A percentile compares a stretch with the other conserved stretches of the same genome.
phyloP scores from a whole-genome alignment of 2,888 invertebrate species.

The Luffia ferchaultella region DNA sequence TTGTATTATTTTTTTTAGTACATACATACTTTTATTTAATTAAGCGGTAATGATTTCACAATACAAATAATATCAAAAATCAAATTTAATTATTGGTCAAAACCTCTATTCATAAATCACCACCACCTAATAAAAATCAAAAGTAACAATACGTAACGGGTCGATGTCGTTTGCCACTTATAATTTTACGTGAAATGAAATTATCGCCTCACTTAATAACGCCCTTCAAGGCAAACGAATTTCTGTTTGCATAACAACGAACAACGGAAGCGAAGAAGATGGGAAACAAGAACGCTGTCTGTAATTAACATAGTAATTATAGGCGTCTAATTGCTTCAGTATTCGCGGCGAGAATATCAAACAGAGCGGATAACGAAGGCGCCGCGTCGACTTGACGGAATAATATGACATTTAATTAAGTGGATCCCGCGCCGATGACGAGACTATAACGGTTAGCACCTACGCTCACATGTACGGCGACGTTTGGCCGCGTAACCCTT shows the following conservation, averaged over 20 bases:
- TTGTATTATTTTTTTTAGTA: too few relatives aligned
- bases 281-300: slow-evolving; percentile 52
- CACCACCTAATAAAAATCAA: too few relatives aligned
- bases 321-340: slow-evolving; percentile 57
- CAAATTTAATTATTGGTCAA: too few relatives aligned
- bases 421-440: background rate
- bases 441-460: background rate
- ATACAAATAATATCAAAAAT: too few relatives aligned
- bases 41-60: too few relatives aligned
- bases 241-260: slow-evolving; percentile 51
- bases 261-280: slow-evolving; percentile 39
- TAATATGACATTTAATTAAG: slow-evolving; percentile 50
- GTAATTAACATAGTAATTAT: slow-evolving; percentile 63
- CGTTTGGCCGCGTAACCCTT: background rate
- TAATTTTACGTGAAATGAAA: background rate
- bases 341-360: slow-evolving; percentile 57
- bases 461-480: background rate
- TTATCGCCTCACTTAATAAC: background rate
- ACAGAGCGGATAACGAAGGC: slow-evolving; percentile 35
- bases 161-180: background rate
- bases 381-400: slow-evolving; percentile 24
- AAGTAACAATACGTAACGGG: too few relatives aligned
- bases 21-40: too few relatives aligned
- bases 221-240: slow-evolving; percentile 32
- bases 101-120: too few relatives aligned